Base-by-base conservation (phyloP, 1,140 invertebrate genomes). In the Rhopalosiphum padi region DNA sequence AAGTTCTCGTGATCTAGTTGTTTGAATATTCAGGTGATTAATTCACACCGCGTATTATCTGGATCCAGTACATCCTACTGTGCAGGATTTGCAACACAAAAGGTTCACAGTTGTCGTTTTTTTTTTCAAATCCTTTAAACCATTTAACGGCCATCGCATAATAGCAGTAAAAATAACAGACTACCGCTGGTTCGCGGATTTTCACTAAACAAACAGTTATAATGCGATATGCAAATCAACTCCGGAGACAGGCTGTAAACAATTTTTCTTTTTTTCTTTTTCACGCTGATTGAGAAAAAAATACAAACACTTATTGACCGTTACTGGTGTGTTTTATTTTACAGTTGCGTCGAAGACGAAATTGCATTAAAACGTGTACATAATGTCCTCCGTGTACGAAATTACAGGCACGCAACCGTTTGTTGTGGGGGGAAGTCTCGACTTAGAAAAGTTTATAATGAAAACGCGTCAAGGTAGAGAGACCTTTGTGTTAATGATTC, bases 401-500 rank as follows among this genome's bases (percentile, higher is more conserved):
- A 93, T 93, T 93, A 93, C 46, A 37, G 48, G 48, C 91, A 93
- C 91, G 91, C 91, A 43, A 93, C 35, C 82, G 77, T 53, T 93
- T 86, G 77, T 93, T 82, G 53, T 18, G 35, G 51, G 48, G 48
- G 89, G 37, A 43, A 60, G 89, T 90, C 89, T 60, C 25, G 91
- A 37, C 77, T 51, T n/a, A 15, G 82, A 93, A 93, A 93, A 93
- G 77, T 83, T 93, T 93, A 86, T 93, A 93, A 93, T 93, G 82
- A 93, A 93, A 93, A 93, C 86, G 91, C 82, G 91, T 90, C 89
- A 30, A 35, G 89, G 55, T 90, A 43, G 55, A 41, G 89, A 68
- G 89, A 60, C 53, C 37, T 90, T 60, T 90, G 89, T 90, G 89
- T 93, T 93, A 93, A 93, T 93, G 91, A 93, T 93, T 93, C 91